A percentile compares a stretch with the other conserved stretches of the same genome.
These are phyloP conservation scores for Pseudomyrmex flavicornis DNA, from an alignment of 1,140 invertebrate species.

Conservation along the genomic window DNA sequence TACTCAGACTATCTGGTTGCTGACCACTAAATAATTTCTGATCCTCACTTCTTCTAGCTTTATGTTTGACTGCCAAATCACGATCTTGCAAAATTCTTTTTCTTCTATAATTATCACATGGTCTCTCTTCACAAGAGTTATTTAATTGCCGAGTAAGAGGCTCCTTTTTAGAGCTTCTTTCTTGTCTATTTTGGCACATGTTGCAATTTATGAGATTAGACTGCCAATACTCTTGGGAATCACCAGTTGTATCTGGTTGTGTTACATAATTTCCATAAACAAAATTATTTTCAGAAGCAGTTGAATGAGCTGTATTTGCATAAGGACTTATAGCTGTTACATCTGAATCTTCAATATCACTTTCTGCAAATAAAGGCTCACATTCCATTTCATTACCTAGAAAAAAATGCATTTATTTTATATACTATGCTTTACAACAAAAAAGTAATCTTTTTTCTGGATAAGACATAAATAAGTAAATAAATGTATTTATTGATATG, in stretches of 20 bases:
- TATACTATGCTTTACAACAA: not conserved
- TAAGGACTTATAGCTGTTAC: slow-evolving; percentile 76
- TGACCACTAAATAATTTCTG: slow-evolving; percentile 71
- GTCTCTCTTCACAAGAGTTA: slow-evolving; percentile 61
- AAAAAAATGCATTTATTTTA: slow-evolving; percentile 27
- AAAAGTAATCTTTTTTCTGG: slow-evolving; percentile 4
- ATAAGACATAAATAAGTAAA: not conserved
- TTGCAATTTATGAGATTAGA: slow-evolving; percentile 74
- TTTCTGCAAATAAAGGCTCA: slow-evolving; percentile 85
- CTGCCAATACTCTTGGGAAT: slow-evolving; percentile 71
- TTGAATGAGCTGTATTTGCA: slow-evolving; percentile 73
- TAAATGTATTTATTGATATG: not conserved
- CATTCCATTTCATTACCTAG: slow-evolving; percentile 84
- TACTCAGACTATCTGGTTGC: slow-evolving; percentile 72
- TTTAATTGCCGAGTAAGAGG: slow-evolving; percentile 60
- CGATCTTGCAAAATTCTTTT: slow-evolving; percentile 72
- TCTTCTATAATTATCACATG: slow-evolving; percentile 70
- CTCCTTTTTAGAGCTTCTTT: slow-evolving; percentile 66
- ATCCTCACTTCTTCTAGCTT: slow-evolving; percentile 71
- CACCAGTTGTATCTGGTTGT: slow-evolving; percentile 49
- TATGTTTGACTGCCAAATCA: slow-evolving; percentile 71
- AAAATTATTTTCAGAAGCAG: slow-evolving; percentile 70
- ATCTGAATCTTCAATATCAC: slow-evolving; percentile 84
- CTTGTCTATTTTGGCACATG: slow-evolving; percentile 74
- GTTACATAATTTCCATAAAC: slow-evolving; percentile 67